These are phyloP conservation scores for Aplodontia rufa DNA, from an alignment of 2,113 vertebrate genomes.

Conservation along the genomic window DNA sequence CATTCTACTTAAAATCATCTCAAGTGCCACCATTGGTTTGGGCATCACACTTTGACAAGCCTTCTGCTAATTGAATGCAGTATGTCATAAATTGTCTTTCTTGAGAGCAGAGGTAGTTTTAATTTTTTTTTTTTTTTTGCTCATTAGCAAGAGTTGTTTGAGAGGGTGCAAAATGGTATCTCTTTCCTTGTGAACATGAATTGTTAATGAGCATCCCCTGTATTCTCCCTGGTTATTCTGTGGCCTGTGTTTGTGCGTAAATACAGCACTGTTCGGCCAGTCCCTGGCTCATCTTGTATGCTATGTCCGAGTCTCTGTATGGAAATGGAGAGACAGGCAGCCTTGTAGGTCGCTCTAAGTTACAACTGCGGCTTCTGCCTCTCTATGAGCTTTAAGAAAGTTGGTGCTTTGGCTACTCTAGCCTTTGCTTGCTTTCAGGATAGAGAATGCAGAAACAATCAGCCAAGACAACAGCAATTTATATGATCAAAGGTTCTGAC, in stretches of 20 bases:
- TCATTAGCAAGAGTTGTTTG: background rate
- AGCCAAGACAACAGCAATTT: background rate
- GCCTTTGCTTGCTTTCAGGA: background rate
- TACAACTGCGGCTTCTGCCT: background rate
- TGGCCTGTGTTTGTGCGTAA: no score
- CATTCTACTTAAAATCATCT: background rate
- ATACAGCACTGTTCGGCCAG: background rate
- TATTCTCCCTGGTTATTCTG: background rate
- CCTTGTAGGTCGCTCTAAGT: background rate
- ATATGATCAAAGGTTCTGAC: background rate
- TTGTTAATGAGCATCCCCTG: background rate
- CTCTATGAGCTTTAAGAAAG: background rate
- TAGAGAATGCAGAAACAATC: background rate
- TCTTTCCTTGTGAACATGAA: background rate
- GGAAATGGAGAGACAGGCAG: background rate
- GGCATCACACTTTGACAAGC: background rate
- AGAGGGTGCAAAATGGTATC: background rate
- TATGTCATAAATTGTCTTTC: background rate
- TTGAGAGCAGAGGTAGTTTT: background rate
- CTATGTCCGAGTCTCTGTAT: background rate
- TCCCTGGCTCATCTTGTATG: background rate
- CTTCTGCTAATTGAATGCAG: background rate
- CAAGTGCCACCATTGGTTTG: background rate
- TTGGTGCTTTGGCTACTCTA: background rate
- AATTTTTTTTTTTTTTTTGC: background rate